Evolutionary conservation across 2,888 invertebrate genomes (phyloP), one percentile per base, ranked within the genome.

Genomic region (Marasmarcha lunaedactyla): DNA sequence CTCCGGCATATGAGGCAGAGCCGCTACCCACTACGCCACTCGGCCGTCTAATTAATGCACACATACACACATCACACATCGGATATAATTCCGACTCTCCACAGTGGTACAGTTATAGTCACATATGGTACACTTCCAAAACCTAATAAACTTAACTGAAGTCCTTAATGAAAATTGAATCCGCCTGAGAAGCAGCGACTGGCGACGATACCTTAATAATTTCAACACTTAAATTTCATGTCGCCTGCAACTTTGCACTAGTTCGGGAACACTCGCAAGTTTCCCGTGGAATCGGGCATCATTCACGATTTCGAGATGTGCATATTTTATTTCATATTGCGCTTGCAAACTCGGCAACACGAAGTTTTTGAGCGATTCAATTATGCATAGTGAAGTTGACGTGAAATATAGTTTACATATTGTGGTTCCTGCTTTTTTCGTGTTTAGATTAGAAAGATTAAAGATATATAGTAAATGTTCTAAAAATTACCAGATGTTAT

Each of bases 311-410:
- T 62, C 48, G 48, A 46, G 54, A 61, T 63, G 64, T 74, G 67
- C 72, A 78, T 78, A 72, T 73, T 76, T 76, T 63, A 77, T 78
- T 59, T 57, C 45, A 45, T 30, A 30, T 30, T 30, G 30, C 46
- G 37, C 39, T 41, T 43, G 39, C 46, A 47, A 50, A 50, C 44
- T 30, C 11, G 30, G 20, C 3, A 20, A 20, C 20, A 20, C 20
- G 4, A 20, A 20, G 20, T 20, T 20, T 20, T 20, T 7, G 20
- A 9, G 51, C 57, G 59, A 54, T 58, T 74, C 67, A 74, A 73
- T 73, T 68, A 74, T 72, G 66, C 51, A 72, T n/a, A 11, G 30
- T 11, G 4, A 10, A 30, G 30, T 30, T 30, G 30, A 30, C n/a
- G n/a, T 11, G n/a, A 30, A 20, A 3, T 3, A 20, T 20, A 7